phyloP scores from a whole-genome alignment of 2,888 invertebrate species.

The Argyra leucocephala region DNA sequence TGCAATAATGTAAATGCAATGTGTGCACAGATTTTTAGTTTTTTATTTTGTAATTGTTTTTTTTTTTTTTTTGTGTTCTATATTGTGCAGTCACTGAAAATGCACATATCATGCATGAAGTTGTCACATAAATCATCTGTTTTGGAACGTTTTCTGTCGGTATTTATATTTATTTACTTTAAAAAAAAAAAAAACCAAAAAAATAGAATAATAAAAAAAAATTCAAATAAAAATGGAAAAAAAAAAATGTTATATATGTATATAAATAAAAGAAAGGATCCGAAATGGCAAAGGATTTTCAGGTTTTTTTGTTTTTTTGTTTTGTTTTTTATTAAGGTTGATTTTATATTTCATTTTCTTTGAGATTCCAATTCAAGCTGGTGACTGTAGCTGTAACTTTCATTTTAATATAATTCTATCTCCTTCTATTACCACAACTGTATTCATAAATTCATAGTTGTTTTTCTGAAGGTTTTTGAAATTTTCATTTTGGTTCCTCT shows the following conservation, averaged over 20 bases:
- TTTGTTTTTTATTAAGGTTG: background rate
- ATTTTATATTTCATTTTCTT: no score
- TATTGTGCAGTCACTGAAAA: conserved; percentile 7
- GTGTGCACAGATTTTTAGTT: background rate
- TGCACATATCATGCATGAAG: conserved; percentile 13
- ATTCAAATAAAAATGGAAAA: background rate
- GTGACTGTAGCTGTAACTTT: no score
- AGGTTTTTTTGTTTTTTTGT: background rate
- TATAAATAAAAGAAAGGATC: background rate
- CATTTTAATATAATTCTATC: no score
- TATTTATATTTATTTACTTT: conserved; percentile 13
- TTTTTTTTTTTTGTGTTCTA: background rate
- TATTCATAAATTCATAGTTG: no score
- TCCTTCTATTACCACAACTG: no score
- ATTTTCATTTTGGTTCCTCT: no score
- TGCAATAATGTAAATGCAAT: background rate
- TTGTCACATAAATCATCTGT: conserved; percentile 13
- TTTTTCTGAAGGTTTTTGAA: no score
- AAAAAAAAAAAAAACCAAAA: background rate
- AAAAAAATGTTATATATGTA: background rate
- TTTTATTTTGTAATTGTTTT: no score
- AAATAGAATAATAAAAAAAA: background rate
- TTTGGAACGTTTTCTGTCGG: conserved; percentile 12
- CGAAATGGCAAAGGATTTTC: background rate
- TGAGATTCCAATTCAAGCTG: background rate